These are phyloP conservation scores for Epizoanthus fatuus DNA, from an alignment of 92 coral and sea anemone genomes.

Conservation along the genomic window DNA sequence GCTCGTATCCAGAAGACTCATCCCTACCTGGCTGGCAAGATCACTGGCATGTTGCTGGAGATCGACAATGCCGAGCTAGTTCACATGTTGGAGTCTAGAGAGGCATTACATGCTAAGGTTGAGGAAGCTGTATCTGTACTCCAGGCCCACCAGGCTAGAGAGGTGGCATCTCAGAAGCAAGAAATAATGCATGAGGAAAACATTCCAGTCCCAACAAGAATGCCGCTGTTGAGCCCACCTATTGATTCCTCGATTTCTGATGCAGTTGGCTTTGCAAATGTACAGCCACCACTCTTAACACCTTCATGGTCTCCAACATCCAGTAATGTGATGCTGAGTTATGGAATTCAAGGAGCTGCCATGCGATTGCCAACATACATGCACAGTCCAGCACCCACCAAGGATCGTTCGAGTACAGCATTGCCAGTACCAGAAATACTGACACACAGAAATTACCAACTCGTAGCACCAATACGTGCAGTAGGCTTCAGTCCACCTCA, in stretches of 20 bases:
- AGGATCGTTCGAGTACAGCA: background rate
- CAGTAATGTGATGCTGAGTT: background rate
- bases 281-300: background rate
- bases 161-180: constrained; percentile 39
- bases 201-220: constrained; percentile 7
- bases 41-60: constrained; percentile 66
- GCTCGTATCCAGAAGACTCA: no score
- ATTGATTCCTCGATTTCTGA: no score
- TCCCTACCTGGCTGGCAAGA: constrained; percentile 67
- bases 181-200: background rate
- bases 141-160: constrained; percentile 92
- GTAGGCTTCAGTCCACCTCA: background rate
- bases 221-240: background rate
- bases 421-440: background rate
- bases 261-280: background rate
- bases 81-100: constrained; percentile 95
- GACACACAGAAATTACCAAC: background rate
- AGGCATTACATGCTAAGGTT: constrained; percentile 89
- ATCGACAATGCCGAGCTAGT: constrained; percentile 96
- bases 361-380: background rate
- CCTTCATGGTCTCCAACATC: background rate
- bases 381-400: background rate
- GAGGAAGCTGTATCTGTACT: constrained; percentile 91
- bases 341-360: background rate
- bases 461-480: background rate